A percentile compares a stretch with the other conserved stretches of the same genome.
Conservation (phyloP, 2,113 vertebrate species). For the Galbula dea region DNA sequence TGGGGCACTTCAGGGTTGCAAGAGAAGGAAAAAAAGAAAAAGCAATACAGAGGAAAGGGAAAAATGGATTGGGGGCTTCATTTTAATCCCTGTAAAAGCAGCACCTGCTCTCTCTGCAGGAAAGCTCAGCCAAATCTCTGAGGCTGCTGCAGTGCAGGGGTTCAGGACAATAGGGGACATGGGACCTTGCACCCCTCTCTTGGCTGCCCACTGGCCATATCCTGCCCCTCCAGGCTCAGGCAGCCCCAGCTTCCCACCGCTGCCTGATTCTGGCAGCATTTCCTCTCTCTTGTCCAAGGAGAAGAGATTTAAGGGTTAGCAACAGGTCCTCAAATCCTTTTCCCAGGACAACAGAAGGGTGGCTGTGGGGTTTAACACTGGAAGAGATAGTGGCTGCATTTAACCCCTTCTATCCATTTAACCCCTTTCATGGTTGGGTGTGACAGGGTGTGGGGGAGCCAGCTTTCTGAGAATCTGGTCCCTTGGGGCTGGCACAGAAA, state of each 20-base stretch:
- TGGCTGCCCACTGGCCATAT: accelerated
- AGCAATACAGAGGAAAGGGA: accelerated
- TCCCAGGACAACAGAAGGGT: neutral
- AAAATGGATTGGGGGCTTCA: neutral
- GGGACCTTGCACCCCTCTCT: neutral
- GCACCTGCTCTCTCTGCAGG: neutral
- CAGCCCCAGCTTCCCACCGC: neutral
- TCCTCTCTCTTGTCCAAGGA: neutral
- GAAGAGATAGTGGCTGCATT: neutral
- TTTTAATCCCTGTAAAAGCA: neutral
- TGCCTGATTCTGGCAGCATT: neutral
- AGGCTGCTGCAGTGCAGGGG: accelerated
- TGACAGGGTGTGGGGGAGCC: neutral
- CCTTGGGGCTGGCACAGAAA: neutral
- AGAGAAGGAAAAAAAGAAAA: neutral
- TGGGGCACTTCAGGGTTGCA: accelerated
- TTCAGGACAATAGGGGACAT: accelerated
- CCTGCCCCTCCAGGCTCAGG: neutral
- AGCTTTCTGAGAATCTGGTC: neutral
- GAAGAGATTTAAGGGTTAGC: neutral
- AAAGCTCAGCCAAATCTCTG: neutral
- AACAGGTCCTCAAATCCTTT: neutral
- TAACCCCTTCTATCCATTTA: neutral
- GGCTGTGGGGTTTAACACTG: accelerated
- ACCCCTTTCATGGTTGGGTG: neutral